Percentiles rank a stretch among this genome's conserved stretches.
Evolutionary conservation across 2,113 vertebrate genomes (phyloP).

Genomic region (Abramis brama): DNA sequence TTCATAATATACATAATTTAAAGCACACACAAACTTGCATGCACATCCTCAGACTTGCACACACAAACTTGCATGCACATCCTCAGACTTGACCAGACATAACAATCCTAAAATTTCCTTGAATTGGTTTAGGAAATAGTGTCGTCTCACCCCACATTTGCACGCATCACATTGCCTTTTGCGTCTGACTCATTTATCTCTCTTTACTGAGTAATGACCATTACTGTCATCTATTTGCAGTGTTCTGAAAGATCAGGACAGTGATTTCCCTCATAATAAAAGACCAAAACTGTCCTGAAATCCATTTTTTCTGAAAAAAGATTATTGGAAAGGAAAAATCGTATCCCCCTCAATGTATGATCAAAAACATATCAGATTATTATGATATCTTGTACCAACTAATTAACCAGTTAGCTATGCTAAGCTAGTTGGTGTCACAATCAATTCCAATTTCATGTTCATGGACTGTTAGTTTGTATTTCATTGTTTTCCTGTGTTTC

Average conservation of each 20-base stretch:
- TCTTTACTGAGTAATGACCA: constrained; percentile 32
- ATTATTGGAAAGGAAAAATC: not conserved
- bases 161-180: not conserved
- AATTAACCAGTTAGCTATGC: not conserved
- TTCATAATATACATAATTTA: not conserved
- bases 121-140: constrained; percentile 16
- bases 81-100: not conserved
- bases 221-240: constrained; percentile 26
- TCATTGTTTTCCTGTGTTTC: too few species aligned
- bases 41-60: too few species aligned
- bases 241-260: constrained; percentile 27
- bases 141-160: constrained; percentile 1
- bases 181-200: constrained; percentile 10
- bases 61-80: not conserved
- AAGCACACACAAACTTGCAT: not conserved
- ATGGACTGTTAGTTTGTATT: too few species aligned
- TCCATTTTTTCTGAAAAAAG: not conserved
- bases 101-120: not conserved
- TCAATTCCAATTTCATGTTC: too few species aligned
- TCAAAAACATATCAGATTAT: not conserved
- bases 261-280: constrained; percentile 3
- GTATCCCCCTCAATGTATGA: not conserved
- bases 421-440: not conserved
- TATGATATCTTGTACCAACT: not conserved
- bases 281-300: not conserved